Conservation (phyloP, 1,140 invertebrate species). For the Dysdera silvatica region DNA sequence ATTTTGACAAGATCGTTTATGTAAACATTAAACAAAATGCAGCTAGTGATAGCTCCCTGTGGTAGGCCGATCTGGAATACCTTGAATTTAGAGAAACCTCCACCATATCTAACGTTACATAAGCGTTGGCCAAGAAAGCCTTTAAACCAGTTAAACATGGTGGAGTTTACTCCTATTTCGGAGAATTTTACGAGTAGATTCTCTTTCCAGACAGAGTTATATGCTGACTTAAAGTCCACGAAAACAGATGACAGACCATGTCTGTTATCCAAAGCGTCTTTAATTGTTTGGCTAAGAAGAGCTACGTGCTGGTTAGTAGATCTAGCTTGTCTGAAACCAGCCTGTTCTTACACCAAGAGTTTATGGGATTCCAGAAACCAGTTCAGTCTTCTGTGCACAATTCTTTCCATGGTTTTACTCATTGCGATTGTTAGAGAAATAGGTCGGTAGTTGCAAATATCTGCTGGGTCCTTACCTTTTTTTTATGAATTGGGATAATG, state of each 20-base stretch:
- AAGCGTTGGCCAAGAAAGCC: background rate
- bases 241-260: constrained; percentile 4
- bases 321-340: background rate
- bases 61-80: background rate
- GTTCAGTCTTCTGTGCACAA: background rate
- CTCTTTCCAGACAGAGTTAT: background rate
- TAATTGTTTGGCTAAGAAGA: background rate
- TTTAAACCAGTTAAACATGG: background rate
- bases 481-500: constrained; percentile 13
- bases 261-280: constrained; percentile 8
- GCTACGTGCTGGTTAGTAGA: constrained; percentile 4
- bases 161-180: background rate
- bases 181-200: background rate
- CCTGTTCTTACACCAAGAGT: background rate
- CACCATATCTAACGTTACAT: background rate
- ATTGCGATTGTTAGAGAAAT: background rate
- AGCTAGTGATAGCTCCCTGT: constrained; percentile 1
- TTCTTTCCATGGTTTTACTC: constrained; percentile 11
- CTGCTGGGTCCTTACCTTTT: background rate
- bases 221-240: constrained; percentile 4
- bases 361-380: background rate
- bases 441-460: constrained; percentile 3
- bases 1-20: constrained; percentile 17
- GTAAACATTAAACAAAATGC: background rate
- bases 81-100: background rate